These are phyloP conservation scores for Tonatia bakeri DNA, from an alignment of 2,113 vertebrate genomes.

Conservation along the genomic window DNA sequence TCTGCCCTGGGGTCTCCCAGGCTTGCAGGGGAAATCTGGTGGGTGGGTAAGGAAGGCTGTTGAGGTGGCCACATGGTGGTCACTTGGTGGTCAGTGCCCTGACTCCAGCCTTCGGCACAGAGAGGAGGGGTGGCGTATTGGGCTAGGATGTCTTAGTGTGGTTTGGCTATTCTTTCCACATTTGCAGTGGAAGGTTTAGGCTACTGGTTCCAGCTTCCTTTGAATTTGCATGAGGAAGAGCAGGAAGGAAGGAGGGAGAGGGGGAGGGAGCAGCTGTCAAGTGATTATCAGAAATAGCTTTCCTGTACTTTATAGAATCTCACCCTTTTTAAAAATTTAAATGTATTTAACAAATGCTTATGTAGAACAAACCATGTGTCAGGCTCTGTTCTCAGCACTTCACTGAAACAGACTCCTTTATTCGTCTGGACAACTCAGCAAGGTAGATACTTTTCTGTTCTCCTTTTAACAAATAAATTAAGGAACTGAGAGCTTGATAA, in stretches of 20 bases:
- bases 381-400: not conserved
- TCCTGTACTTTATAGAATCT: slow-evolving; percentile 22
- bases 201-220: not conserved
- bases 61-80: not conserved
- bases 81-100: not conserved
- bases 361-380: not conserved
- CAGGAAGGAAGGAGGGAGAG: slow-evolving; percentile 36
- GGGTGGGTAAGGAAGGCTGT: not conserved
- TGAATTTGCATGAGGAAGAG: slow-evolving; percentile 23
- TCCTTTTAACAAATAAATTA: not conserved
- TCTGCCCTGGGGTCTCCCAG: not conserved
- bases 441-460: not conserved
- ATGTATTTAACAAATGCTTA: slow-evolving; percentile 32
- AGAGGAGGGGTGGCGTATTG: not conserved
- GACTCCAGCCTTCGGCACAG: not conserved
- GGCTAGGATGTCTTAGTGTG: rapidly evolving
- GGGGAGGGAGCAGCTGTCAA: slow-evolving; percentile 3
- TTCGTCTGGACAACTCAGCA: not conserved
- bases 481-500: not conserved
- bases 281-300: slow-evolving; percentile 58
- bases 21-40: not conserved
- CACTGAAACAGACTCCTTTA: not conserved
- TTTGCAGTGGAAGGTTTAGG: not conserved
- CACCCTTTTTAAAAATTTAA: slow-evolving; percentile 44
- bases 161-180: not conserved